Conservation (phyloP, 2,888 invertebrate genomes). For the Argyresthia goedartella region DNA sequence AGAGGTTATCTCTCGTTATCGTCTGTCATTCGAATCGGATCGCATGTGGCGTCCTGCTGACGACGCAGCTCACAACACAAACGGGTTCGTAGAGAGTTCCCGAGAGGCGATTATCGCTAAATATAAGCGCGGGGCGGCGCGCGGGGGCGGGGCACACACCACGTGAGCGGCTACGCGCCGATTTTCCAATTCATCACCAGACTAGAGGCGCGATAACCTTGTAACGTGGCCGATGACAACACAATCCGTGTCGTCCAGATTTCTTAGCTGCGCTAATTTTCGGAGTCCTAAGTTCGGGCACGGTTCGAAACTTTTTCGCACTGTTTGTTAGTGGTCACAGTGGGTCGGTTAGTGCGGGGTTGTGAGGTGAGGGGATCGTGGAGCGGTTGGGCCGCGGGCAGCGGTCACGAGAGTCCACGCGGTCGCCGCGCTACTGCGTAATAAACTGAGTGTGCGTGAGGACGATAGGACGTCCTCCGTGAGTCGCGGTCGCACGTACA, state of each 20-base stretch:
- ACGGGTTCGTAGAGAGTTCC: conserved; percentile 56
- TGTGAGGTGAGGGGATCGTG: conserved; percentile 1
- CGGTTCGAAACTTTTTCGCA: conserved; percentile 57
- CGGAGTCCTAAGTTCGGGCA: conserved; percentile 35
- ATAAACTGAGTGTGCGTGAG: conserved; percentile 46
- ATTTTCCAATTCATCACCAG: conserved; percentile 70
- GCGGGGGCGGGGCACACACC: conserved; percentile 64
- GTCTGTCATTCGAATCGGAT: conserved; percentile 55
- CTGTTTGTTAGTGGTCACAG: conserved; percentile 55
- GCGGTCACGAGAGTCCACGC: conserved; percentile 42
- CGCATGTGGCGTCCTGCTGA: conserved; percentile 39
- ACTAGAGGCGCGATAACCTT: conserved; percentile 67
- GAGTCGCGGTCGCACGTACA: conserved; percentile 57
- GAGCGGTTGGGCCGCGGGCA: not conserved
- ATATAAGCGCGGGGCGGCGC: conserved; percentile 56
- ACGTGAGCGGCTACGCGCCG: conserved; percentile 70
- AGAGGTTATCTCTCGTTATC: conserved; percentile 67
- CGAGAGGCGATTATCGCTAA: conserved; percentile 70
- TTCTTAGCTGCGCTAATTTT: conserved; percentile 35
- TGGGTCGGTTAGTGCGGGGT: conserved; percentile 3
- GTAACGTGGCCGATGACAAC: conserved; percentile 63
- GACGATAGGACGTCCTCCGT: conserved; percentile 41
- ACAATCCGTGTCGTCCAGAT: conserved; percentile 45
- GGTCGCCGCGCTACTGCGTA: conserved; percentile 63
- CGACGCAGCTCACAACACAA: conserved; percentile 26